Evolutionary conservation across 2,113 vertebrate genomes (phyloP).

Genomic region (Pseudorectes ferrugineus): DNA sequence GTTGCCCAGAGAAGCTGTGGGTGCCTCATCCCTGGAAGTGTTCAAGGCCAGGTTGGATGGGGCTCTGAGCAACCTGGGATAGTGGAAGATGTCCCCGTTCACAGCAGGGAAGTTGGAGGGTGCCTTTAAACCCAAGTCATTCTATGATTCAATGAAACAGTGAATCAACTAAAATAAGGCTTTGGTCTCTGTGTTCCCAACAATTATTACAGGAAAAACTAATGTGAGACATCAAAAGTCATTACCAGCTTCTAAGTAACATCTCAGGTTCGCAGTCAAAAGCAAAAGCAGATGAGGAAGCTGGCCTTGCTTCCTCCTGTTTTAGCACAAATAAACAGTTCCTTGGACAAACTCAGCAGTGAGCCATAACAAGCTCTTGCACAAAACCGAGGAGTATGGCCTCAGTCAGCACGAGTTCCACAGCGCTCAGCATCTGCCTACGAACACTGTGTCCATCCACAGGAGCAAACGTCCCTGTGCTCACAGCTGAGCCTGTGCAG

Average conservation of each 20-base stretch:
- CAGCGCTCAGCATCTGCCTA: background rate
- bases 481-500: background rate
- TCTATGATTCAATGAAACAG: background rate
- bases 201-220: background rate
- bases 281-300: background rate
- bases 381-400: background rate
- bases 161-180: background rate
- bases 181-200: background rate
- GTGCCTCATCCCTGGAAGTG: background rate
- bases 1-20: background rate
- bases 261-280: background rate
- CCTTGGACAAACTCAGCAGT: background rate
- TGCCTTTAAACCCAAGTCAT: background rate
- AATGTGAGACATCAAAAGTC: background rate
- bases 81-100: background rate
- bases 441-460: rapidly evolving
- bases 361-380: background rate
- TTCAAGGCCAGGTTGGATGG: background rate
- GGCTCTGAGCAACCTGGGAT: background rate
- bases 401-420: background rate
- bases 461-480: background rate
- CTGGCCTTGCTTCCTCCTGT: background rate
- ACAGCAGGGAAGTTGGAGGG: background rate
- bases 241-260: background rate
- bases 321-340: background rate